These are phyloP conservation scores for Rhabdomys dilectus DNA, from an alignment of 2,113 vertebrate genomes.

Conservation along the genomic window DNA sequence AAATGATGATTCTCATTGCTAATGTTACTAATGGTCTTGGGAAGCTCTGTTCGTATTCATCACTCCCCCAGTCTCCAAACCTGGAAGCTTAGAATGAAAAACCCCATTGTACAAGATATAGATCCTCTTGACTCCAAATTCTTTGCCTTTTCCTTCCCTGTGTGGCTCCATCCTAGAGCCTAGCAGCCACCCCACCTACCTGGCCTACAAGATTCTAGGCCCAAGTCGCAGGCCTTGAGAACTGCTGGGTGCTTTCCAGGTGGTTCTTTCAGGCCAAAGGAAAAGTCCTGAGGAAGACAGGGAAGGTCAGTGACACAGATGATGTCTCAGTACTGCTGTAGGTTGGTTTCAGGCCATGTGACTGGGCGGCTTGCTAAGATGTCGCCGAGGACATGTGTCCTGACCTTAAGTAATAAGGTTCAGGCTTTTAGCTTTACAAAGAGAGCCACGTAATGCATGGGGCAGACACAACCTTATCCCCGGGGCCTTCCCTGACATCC, in stretches of 20 bases:
- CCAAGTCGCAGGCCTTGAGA: background rate
- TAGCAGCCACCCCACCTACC: background rate
- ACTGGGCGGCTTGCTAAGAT: slow-evolving; percentile 1
- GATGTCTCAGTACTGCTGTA: background rate
- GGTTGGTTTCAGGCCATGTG: background rate
- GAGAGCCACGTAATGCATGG: background rate
- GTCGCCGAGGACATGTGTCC: background rate
- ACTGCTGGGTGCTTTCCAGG: background rate
- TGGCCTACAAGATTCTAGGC: background rate
- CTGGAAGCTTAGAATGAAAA: background rate
- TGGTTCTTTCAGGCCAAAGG: background rate
- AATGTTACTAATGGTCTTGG: background rate
- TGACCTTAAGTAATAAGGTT: slow-evolving; percentile 40
- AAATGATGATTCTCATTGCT: background rate
- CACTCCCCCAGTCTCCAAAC: background rate
- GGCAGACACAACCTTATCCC: background rate
- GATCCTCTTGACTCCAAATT: background rate
- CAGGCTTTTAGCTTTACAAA: slow-evolving; percentile 46
- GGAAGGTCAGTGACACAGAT: background rate
- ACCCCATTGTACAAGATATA: background rate
- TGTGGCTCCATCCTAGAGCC: background rate
- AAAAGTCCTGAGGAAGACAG: background rate
- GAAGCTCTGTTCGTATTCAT: background rate
- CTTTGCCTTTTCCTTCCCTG: background rate
- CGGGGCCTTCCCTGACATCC: background rate